Evolutionary conservation across 2,888 invertebrate species (phyloP).

Genomic region (Lithosia quadra): DNA sequence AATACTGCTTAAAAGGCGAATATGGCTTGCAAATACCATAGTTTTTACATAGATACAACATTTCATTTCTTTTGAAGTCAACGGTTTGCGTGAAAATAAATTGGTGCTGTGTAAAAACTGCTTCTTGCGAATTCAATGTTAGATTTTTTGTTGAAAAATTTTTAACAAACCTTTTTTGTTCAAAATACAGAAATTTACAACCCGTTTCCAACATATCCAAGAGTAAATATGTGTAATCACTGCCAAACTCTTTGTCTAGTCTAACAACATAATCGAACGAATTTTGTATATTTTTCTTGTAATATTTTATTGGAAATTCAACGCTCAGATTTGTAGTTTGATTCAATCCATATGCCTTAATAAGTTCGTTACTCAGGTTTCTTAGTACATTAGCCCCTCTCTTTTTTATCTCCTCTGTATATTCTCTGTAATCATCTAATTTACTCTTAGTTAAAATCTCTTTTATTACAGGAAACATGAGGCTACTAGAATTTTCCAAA

Average conservation of each 20-base stretch:
- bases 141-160: neutral
- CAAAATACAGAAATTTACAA: neutral
- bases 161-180: neutral
- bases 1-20: conserved; percentile 1
- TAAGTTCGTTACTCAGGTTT: neutral
- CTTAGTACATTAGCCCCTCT: neutral
- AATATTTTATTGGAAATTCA: neutral
- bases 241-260: neutral
- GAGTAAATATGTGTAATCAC: neutral
- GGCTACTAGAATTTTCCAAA: neutral
- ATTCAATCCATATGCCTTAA: neutral
- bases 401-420: neutral
- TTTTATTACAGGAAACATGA: neutral
- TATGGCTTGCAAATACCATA: conserved; percentile 5
- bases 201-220: conserved; percentile 6
- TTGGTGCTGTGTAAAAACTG: neutral
- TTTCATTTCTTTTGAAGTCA: conserved; percentile 10
- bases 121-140: neutral
- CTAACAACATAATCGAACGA: neutral
- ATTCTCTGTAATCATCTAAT: conserved; percentile 2
- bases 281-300: conserved; percentile 5
- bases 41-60: conserved; percentile 5
- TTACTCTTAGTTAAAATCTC: neutral
- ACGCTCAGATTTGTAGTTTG: neutral
- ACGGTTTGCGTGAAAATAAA: neutral